Base-by-base conservation (phyloP, 2,888 invertebrate genomes). In the Caenorhabditis sp. region DNA sequence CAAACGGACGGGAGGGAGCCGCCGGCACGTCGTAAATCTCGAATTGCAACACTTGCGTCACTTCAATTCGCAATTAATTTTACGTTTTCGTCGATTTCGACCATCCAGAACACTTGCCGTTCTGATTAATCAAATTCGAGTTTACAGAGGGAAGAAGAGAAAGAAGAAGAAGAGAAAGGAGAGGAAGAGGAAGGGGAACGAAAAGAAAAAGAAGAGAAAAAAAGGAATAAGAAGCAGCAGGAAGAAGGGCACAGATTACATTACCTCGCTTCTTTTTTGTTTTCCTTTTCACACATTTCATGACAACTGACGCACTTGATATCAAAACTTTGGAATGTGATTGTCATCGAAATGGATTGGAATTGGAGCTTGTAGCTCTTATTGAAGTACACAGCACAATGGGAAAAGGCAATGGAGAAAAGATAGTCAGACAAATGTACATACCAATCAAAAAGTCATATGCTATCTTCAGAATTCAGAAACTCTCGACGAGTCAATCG, bases 21-120 rank as follows among this genome's bases (percentile, higher is more conserved):
- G 24, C 32, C 76, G 76, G 71, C 80, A 80, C 80, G 71, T 80
- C 80, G 80, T 80, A 80, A 80, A 80, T 80, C 80, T 80, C 74
- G 47, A 68, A 71, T 71, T 79, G 79, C 79, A 79, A 79, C 79
- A 79, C 70, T 79, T 79, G 79, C 79, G 65, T 69, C 79, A 69
- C 79, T 76, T 76, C 67, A 67, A 76, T 76, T 67, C 61, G 76
- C 67, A 76, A 76, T 67, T 76, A 76, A 76, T 76, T 76, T 61
- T 53, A 58, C 47, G 58, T 50, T 65, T 74, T 60, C 58, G 35
- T 55, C 28, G 5, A 5, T 24, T 61, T 4, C 9, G n/a, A n/a
- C 26, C 9, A 40, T 40, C 4, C 13, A 56, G 71, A 71, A 71
- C 71, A 71, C 71, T 71, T 55, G 26, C 44, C 47, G 20, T 37